Evolutionary conservation across 1,140 invertebrate genomes (phyloP), one percentile per base, ranked within the genome.

Genomic region (Sarcophaga peregrina): DNA sequence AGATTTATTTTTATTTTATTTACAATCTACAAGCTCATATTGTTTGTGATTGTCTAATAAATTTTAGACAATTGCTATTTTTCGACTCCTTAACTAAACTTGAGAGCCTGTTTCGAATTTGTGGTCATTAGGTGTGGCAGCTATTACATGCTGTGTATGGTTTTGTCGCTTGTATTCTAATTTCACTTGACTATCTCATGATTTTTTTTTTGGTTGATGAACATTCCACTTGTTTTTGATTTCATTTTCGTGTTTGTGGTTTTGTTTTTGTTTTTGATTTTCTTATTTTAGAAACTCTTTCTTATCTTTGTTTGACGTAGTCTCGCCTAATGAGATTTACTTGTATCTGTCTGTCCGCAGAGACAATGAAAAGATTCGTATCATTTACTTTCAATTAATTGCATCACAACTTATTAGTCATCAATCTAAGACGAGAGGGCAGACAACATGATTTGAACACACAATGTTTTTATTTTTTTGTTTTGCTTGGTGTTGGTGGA

Each of bases 381-480:
- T 82, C 81, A 68, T 58, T 68, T 82, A 52, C 52, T 47, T 68
- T 82, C 80, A 81, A 81, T 81, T 81, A 81, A 81, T 81, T 54
- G 54, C 45, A 46, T 81, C 80, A 72, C 50, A 78, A 50, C 74
- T 76, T 62, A 81, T 82, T 82, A 73, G 81, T 82, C 81, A 82
- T 82, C 81, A 82, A 82, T 82, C 81, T 82, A 82, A 25, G 25
- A 37, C 25, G 25, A n/a, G n/a, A n/a, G n/a, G n/a, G n/a, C n/a
- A 74, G 15, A 8, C 54, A 82, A 45, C 81, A 50, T 17, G n/a
- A 25, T 46, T n/a, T 47, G 47, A 58, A 72, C 47, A 72, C 47
- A 45, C 37, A 52, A 15, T 50, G 80, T 20, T 52, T 58, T 80
- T 37, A 17, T 47, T 58, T 5, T 37, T 37, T 37, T 37, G 25